These are phyloP conservation scores for Agriopis aurantiaria DNA, from an alignment of 2,888 invertebrate species.

Conservation along the genomic window DNA sequence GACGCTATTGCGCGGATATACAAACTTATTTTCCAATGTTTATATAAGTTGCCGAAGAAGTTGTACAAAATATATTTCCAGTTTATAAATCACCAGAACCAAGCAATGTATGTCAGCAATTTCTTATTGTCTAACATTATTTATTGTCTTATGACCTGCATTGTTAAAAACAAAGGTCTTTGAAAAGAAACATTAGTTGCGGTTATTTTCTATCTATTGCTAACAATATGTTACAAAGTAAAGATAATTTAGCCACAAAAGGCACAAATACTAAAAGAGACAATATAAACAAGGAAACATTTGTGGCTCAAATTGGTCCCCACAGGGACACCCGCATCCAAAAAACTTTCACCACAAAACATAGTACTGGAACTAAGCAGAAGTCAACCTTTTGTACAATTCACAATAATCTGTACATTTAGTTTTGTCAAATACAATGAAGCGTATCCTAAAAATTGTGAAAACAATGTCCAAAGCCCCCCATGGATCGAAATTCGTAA, in stretches of 20 bases:
- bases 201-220: slow-evolving; percentile 12
- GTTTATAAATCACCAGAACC: neutral
- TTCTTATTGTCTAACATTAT: neutral
- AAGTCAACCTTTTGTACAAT: slow-evolving; percentile 69
- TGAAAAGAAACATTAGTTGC: slow-evolving; percentile 17
- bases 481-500: slow-evolving; percentile 70
- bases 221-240: slow-evolving; percentile 25
- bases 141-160: slow-evolving; percentile 6
- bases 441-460: slow-evolving; percentile 70
- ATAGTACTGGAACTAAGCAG: slow-evolving; percentile 67
- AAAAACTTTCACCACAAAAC: slow-evolving; percentile 66
- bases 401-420: slow-evolving; percentile 66
- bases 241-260: slow-evolving; percentile 34
- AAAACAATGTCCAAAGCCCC: slow-evolving; percentile 71
- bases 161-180: slow-evolving; percentile 14
- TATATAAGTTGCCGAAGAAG: neutral
- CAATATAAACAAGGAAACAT: slow-evolving; percentile 50
- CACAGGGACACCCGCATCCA: slow-evolving; percentile 66
- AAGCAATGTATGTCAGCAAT: neutral
- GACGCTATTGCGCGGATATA: neutral
- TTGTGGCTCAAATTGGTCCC: slow-evolving; percentile 51
- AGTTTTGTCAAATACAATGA: slow-evolving; percentile 68
- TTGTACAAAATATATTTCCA: neutral
- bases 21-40: neutral
- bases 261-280: slow-evolving; percentile 21